Evolutionary conservation across 2,113 vertebrate species (phyloP).

Genomic region (Coptodon bakossiorum): DNA sequence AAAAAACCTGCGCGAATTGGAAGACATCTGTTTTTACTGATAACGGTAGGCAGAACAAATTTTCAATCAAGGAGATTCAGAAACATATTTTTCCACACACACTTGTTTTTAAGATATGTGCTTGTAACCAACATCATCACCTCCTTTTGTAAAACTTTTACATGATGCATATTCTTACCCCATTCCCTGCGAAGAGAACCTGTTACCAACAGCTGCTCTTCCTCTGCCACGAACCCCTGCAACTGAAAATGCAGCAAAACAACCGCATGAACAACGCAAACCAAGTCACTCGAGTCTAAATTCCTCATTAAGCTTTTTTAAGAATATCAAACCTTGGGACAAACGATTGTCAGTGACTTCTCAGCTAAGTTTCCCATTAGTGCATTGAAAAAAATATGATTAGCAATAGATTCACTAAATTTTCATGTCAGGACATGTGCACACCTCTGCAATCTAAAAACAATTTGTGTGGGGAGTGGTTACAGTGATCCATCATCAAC

Average conservation of each 20-base stretch:
- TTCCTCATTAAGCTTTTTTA: not conserved
- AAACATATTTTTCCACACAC: conserved; percentile 15
- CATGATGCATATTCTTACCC: conserved; percentile 76
- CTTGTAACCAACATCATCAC: conserved; percentile 43
- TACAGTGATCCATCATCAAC: not conserved
- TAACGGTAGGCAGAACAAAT: not conserved
- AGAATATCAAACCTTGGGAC: not conserved
- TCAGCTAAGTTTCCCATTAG: not conserved
- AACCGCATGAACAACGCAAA: not conserved
- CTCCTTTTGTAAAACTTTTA: not conserved
- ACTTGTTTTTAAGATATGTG: conserved; percentile 36
- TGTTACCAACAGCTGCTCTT: conserved; percentile 82
- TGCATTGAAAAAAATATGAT: not conserved
- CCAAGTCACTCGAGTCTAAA: not conserved
- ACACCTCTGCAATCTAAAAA: not conserved
- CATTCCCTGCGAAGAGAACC: conserved; percentile 91
- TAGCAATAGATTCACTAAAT: not conserved
- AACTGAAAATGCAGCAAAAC: conserved; percentile 65
- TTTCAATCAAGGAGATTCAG: conserved; percentile 10
- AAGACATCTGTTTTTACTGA: not conserved
- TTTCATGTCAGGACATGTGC: not conserved
- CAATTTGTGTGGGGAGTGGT: not conserved
- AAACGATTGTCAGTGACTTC: not conserved
- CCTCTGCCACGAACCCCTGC: conserved; percentile 82
- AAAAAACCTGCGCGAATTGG: rapidly evolving